Percentiles rank a stretch among this genome's conserved stretches.
These are phyloP conservation scores for Taxidea taxus DNA, from an alignment of 2,113 vertebrate genomes.

Conservation along the genomic window DNA sequence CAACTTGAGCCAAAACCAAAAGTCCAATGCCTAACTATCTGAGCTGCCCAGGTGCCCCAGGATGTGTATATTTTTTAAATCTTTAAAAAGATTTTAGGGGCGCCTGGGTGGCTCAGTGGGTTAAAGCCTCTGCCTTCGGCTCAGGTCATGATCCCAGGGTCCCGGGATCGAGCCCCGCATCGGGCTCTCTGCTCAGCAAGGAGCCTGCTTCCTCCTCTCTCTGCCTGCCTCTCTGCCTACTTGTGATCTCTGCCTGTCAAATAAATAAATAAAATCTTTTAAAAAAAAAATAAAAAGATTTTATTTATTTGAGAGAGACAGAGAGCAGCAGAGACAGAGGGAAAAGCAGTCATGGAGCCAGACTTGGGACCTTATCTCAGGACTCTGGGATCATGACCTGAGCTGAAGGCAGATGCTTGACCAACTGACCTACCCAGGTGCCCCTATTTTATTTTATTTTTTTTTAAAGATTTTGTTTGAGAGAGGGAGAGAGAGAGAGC, in stretches of 20 bases:
- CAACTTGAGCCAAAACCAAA: background rate
- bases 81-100: background rate
- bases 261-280: too few species aligned
- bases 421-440: background rate
- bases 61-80: background rate
- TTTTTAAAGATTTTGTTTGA: background rate
- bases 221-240: too few species aligned
- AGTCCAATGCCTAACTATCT: background rate
- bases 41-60: background rate
- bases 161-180: too few species aligned
- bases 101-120: too few species aligned
- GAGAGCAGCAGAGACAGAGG: too few species aligned
- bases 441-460: background rate
- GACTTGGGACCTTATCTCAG: too few species aligned
- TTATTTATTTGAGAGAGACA: background rate
- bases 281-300: background rate
- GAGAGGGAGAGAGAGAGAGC: background rate
- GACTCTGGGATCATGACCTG: background rate
- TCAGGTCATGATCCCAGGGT: too few species aligned
- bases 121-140: too few species aligned
- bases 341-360: too few species aligned
- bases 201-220: too few species aligned
- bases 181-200: too few species aligned
- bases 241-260: too few species aligned
- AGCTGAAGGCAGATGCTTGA: background rate